phyloP scores from a whole-genome alignment of 2,113 vertebrate species.

The Chlorodrepanis virens region DNA sequence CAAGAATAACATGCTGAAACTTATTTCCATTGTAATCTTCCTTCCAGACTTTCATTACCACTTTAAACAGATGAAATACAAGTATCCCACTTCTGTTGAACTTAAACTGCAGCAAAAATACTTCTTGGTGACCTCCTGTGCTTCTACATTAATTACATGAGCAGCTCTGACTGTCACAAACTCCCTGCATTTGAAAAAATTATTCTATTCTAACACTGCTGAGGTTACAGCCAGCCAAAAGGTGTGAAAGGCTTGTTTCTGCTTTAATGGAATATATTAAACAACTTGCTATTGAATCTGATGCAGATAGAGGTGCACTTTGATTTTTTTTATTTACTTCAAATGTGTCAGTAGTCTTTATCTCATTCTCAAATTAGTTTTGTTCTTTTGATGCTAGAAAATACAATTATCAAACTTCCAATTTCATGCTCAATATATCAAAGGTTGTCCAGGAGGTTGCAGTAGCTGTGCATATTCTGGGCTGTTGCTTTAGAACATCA shows the following conservation, averaged over 20 bases:
- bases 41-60: neutral
- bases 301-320: neutral
- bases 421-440: neutral
- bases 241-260: conserved; percentile 12
- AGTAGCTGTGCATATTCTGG: neutral
- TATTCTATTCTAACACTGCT: neutral
- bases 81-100: neutral
- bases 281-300: neutral
- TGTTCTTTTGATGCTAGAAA: neutral
- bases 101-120: neutral
- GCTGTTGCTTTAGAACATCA: neutral
- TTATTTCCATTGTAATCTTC: neutral
- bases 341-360: neutral
- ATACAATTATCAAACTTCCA: neutral
- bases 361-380: neutral
- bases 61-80: neutral
- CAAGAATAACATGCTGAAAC: neutral
- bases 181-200: neutral
- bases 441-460: neutral
- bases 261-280: conserved; percentile 42
- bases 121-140: neutral
- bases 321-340: neutral
- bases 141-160: neutral
- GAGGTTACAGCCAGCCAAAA: neutral
- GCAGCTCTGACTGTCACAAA: neutral